A percentile compares a stretch with the other conserved stretches of the same genome.
These are phyloP conservation scores for Otis tarda DNA, from an alignment of 2,113 vertebrate genomes.

Conservation along the genomic window DNA sequence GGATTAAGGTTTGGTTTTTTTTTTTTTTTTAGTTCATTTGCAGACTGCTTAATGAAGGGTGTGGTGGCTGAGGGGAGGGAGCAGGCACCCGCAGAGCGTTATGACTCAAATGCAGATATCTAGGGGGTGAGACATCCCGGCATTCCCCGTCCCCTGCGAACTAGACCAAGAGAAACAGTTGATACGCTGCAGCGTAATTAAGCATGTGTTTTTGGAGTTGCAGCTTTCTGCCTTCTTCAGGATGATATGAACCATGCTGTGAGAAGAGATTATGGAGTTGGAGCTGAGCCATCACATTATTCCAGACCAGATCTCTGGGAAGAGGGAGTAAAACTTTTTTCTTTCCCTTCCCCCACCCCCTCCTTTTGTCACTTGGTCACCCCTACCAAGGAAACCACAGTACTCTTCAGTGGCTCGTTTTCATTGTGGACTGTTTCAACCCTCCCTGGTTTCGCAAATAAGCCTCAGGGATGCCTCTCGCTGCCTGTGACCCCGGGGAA, in stretches of 20 bases:
- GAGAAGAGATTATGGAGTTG: background rate
- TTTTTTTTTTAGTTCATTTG: background rate
- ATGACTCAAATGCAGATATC: background rate
- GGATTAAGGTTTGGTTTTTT: background rate
- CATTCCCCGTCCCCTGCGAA: background rate
- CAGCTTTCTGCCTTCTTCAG: background rate
- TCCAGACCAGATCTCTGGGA: background rate
- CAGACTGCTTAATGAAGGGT: background rate
- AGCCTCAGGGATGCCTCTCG: background rate
- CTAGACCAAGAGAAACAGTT: background rate
- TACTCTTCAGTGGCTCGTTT: background rate
- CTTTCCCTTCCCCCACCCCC: too few relatives aligned
- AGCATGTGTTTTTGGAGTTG: background rate
- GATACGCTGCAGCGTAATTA: background rate
- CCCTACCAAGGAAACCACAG: background rate
- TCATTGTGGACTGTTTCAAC: background rate
- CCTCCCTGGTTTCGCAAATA: background rate
- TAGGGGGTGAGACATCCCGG: background rate
- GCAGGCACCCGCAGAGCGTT: background rate
- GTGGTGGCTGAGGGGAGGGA: background rate
- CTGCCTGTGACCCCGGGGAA: slow-evolving; percentile 25
- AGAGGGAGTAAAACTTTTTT: background rate
- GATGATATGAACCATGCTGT: background rate
- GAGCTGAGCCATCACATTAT: background rate
- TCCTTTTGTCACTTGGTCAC: background rate